Percentiles rank a stretch among this genome's conserved stretches.
Conservation (phyloP, 1,140 invertebrate genomes). For the Heliconius melpomene region DNA sequence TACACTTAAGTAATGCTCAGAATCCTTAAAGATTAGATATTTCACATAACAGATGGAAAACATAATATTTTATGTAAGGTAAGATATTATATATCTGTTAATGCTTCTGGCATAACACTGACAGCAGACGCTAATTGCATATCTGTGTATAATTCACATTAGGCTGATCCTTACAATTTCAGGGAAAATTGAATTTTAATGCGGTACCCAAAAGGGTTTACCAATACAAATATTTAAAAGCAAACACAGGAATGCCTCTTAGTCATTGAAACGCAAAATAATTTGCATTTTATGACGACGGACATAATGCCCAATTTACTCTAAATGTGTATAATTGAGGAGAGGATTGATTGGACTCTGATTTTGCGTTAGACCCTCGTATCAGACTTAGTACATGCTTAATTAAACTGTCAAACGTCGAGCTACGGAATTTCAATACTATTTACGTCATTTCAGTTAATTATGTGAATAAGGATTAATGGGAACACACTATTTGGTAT, state of each 20-base stretch:
- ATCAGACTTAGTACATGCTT: conserved; percentile 60
- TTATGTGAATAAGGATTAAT: conserved; percentile 26
- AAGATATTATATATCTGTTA: neutral
- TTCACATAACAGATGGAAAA: too few relatives aligned
- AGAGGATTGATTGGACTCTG: conserved; percentile 57
- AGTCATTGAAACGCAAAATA: conserved; percentile 20
- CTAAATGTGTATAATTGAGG: conserved; percentile 37
- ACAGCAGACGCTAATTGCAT: conserved; percentile 14
- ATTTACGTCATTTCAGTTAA: conserved; percentile 40
- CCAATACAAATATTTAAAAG: conserved; percentile 23
- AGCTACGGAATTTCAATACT: conserved; percentile 45
- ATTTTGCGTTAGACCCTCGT: conserved; percentile 60
- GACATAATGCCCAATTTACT: conserved; percentile 37
- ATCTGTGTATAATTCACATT: conserved; percentile 22
- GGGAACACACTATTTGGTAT: neutral
- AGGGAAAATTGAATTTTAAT: conserved; percentile 27
- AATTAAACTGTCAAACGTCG: conserved; percentile 68
- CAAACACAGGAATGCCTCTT: conserved; percentile 33
- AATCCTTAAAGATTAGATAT: too few relatives aligned
- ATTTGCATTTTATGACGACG: conserved; percentile 30
- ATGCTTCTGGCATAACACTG: neutral
- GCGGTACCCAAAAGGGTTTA: conserved; percentile 13
- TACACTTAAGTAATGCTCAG: too few relatives aligned
- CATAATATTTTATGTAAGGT: neutral
- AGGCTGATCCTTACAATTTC: neutral